Conservation (phyloP, 2,113 vertebrate genomes). For the Alexandromys fortis region DNA sequence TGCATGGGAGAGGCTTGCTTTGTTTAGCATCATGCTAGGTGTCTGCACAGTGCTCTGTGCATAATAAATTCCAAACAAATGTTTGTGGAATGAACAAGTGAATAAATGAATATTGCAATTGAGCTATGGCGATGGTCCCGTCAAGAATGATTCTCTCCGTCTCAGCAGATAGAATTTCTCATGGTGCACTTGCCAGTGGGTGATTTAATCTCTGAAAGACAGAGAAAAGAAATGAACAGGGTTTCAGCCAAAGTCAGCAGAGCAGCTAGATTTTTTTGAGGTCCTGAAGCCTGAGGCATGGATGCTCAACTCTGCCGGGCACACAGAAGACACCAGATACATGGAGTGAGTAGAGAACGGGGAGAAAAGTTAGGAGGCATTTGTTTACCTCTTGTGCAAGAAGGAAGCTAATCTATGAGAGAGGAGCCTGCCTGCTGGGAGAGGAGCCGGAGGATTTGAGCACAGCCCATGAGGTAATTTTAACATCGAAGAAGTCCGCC, state of each 20-base stretch:
- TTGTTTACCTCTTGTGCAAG: neutral
- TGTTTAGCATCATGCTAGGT: neutral
- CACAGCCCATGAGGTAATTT: neutral
- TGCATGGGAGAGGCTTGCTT: conserved; percentile 10
- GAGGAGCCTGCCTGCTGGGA: neutral
- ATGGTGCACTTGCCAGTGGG: neutral
- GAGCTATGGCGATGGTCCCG: neutral
- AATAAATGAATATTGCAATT: neutral
- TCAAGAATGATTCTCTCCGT: neutral
- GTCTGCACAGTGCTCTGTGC: neutral
- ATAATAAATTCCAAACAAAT: neutral
- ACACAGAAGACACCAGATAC: neutral
- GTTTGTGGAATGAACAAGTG: conserved; percentile 21
- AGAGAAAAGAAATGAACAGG: neutral
- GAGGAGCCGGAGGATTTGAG: neutral
- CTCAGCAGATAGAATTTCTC: neutral
- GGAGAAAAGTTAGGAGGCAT: conserved; percentile 13
- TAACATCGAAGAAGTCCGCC: neutral
- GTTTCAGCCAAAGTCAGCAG: neutral
- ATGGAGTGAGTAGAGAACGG: neutral
- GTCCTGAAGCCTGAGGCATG: neutral
- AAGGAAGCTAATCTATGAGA: neutral
- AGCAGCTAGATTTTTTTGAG: neutral
- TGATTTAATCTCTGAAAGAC: neutral
- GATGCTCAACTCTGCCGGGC: neutral